Conservation (phyloP, 1,140 invertebrate species). For the Adoxophyes honmai region DNA sequence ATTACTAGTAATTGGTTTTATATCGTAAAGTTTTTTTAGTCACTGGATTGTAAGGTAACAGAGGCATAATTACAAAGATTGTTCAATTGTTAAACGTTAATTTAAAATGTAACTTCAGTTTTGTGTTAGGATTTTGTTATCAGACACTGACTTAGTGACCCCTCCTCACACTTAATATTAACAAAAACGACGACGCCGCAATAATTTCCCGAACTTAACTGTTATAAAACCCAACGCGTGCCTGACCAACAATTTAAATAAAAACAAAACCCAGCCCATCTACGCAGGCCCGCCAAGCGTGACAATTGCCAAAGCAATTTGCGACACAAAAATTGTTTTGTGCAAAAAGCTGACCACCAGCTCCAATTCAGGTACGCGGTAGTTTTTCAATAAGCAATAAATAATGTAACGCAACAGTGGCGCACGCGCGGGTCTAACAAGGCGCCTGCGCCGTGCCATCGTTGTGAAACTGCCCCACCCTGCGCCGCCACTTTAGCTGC, state of each 20-base stretch:
- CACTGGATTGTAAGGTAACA: too few species aligned
- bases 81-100: too few species aligned
- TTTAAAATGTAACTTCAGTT: too few species aligned
- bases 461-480: slow-evolving; percentile 72
- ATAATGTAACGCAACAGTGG: slow-evolving; percentile 66
- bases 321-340: slow-evolving; percentile 25
- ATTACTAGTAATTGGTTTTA: background rate
- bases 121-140: too few species aligned
- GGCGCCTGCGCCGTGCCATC: slow-evolving; percentile 59
- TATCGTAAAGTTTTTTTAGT: too few species aligned
- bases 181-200: too few species aligned
- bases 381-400: slow-evolving; percentile 75
- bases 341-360: slow-evolving; percentile 26
- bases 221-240: too few species aligned
- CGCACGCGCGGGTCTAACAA: slow-evolving; percentile 60
- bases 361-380: slow-evolving; percentile 25
- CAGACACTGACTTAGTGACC: too few species aligned
- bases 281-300: slow-evolving; percentile 8
- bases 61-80: too few species aligned
- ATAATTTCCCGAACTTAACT: too few species aligned
- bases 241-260: too few species aligned
- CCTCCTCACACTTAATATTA: too few species aligned
- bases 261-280: background rate
- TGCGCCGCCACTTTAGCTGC: slow-evolving; percentile 35
- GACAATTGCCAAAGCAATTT: slow-evolving; percentile 18